Evolutionary conservation across 2,113 vertebrate genomes (phyloP).

Genomic region (Lepisosteus osseus): DNA sequence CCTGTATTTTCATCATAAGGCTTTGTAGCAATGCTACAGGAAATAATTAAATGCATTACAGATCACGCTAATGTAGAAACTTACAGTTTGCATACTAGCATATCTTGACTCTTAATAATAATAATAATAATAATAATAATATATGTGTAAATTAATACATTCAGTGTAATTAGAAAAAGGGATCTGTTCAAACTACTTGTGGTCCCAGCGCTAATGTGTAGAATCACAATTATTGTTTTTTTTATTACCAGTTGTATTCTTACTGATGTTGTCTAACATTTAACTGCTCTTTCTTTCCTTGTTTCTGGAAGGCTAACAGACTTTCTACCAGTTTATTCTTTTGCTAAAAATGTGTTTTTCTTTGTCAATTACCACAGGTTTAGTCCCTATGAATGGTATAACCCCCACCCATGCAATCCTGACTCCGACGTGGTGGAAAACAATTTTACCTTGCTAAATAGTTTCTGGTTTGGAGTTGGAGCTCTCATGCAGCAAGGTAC

Average conservation of each 20-base stretch:
- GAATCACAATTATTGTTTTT: neutral
- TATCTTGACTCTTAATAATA: neutral
- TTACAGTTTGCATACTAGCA: neutral
- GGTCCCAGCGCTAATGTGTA: neutral
- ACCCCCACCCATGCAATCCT: constrained; percentile 97
- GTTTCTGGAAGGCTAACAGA: constrained; percentile 47
- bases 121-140: neutral
- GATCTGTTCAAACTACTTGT: too few species aligned
- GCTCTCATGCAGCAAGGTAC: constrained; percentile 99
- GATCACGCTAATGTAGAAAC: too few species aligned
- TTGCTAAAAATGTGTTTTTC: constrained; percentile 54
- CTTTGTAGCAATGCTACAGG: too few species aligned
- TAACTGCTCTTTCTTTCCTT: constrained; percentile 52
- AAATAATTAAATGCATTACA: too few species aligned
- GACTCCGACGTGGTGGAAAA: constrained; percentile 99
- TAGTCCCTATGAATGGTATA: constrained; percentile 99
- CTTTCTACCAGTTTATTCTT: constrained; percentile 9
- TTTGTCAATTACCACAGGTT: constrained; percentile 94
- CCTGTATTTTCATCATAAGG: too few species aligned
- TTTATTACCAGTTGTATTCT: neutral
- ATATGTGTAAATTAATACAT: too few species aligned
- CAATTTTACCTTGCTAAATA: constrained; percentile 99
- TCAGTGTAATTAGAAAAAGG: too few species aligned
- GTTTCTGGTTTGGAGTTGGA: constrained; percentile 99
- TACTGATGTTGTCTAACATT: constrained; percentile 22